Evolutionary conservation across 2,113 vertebrate genomes (phyloP).

Genomic region (Lepus timidus): DNA sequence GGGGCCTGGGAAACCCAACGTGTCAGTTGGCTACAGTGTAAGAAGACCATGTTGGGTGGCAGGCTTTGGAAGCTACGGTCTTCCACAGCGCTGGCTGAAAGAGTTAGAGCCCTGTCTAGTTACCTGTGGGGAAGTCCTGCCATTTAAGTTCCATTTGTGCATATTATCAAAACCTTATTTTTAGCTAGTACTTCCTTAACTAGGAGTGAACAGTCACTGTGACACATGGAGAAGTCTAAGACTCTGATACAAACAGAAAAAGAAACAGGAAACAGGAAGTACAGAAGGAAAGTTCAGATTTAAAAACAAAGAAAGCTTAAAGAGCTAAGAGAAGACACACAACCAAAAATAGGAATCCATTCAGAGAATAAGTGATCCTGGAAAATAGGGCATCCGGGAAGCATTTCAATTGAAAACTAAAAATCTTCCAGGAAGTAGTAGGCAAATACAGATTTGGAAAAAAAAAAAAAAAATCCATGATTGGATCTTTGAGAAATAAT

Average conservation of each 20-base stretch:
- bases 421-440: background rate
- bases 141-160: background rate
- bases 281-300: slow-evolving; percentile 38
- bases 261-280: slow-evolving; percentile 15
- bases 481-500: background rate
- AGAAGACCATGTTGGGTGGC: background rate
- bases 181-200: background rate
- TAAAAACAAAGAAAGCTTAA: background rate
- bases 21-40: background rate
- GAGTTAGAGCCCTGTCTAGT: background rate
- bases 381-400: background rate
- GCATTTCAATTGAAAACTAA: background rate
- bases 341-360: background rate
- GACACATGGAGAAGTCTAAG: background rate
- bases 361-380: slow-evolving; percentile 4
- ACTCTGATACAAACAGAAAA: background rate
- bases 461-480: background rate
- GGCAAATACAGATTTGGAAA: background rate
- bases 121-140: background rate
- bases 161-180: background rate
- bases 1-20: background rate
- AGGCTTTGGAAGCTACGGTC: background rate
- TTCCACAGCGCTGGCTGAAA: background rate
- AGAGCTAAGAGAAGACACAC: background rate
- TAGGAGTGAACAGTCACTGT: background rate